Evolutionary conservation across 2,797 vertebrate genomes (phyloP).

Genomic region (Anolis apletophallus): DNA sequence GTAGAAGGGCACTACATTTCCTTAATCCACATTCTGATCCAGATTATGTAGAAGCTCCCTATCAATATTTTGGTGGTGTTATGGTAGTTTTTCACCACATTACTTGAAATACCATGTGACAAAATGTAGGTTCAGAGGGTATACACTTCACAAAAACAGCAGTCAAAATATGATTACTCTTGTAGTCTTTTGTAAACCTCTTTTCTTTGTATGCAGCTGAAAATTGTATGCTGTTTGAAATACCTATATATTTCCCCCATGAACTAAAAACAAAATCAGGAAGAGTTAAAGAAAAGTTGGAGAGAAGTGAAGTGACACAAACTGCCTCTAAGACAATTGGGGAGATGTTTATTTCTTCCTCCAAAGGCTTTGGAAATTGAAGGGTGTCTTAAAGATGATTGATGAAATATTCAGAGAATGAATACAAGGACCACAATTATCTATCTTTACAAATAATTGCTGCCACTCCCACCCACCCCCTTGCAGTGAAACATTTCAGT

Average conservation of each 20-base stretch:
- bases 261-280: neutral
- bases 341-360: neutral
- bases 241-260: neutral
- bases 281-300: neutral
- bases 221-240: constrained; percentile 4
- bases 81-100: too few species aligned
- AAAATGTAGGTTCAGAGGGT: constrained; percentile 7
- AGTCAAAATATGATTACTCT: constrained; percentile 37
- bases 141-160: neutral
- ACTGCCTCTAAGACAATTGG: constrained; percentile 19
- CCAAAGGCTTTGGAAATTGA: constrained; percentile 7
- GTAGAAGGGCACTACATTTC: too few species aligned
- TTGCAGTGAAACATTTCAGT: constrained; percentile 15
- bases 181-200: neutral
- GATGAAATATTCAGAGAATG: constrained; percentile 22
- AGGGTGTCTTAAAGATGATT: constrained; percentile 14
- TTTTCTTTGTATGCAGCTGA: constrained; percentile 9
- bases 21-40: too few species aligned
- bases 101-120: too few species aligned
- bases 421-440: constrained; percentile 19
- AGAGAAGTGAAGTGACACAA: constrained; percentile 11
- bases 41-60: too few species aligned
- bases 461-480: neutral
- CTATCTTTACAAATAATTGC: constrained; percentile 7
- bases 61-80: too few species aligned